Evolutionary conservation across 2,797 vertebrate species (phyloP).

Genomic region (Brachyrhaphis roseni): DNA sequence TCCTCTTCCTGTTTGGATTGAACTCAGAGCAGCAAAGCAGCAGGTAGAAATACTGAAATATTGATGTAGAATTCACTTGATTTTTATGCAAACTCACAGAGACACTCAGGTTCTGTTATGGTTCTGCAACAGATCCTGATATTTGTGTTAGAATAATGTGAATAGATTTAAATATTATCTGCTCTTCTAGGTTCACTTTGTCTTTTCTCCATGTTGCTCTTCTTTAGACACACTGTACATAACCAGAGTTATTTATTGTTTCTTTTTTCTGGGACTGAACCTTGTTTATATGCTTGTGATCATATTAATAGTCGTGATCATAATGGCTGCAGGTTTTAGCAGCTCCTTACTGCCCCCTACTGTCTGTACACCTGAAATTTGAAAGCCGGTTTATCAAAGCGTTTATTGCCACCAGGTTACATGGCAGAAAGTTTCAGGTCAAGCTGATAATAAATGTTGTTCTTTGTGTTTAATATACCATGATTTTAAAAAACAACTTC

Average conservation of each 20-base stretch:
- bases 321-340: neutral
- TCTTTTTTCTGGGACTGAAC: neutral
- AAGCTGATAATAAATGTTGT: neutral
- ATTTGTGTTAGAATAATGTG: neutral
- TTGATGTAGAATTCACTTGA: neutral
- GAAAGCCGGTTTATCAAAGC: neutral
- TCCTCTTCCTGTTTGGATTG: neutral
- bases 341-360: neutral
- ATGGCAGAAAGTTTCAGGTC: neutral
- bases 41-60: neutral
- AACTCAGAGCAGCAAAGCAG: neutral
- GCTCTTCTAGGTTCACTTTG: neutral
- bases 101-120: neutral
- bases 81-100: neutral
- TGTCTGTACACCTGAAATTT: neutral
- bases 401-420: neutral
- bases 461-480: neutral
- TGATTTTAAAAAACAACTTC: neutral
- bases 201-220: neutral
- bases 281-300: neutral
- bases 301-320: neutral
- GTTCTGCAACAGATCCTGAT: neutral
- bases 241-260: neutral
- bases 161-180: neutral
- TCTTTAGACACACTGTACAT: neutral